phyloP scores from a whole-genome alignment of 2,888 invertebrate genomes.

The Agonopterix alstromeriana region DNA sequence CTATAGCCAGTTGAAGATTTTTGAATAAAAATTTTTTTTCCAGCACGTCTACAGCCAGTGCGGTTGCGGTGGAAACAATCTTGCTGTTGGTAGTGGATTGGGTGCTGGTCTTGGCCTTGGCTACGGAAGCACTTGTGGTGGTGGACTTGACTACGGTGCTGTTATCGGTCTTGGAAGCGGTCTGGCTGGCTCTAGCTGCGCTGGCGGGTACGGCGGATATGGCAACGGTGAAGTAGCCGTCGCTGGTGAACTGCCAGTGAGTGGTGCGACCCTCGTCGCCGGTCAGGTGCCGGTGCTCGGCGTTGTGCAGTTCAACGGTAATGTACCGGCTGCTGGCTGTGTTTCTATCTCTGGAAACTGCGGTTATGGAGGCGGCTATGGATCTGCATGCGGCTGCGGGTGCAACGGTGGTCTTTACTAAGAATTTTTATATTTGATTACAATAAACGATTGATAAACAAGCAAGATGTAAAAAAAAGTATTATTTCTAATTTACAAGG shows the following conservation, averaged over 20 bases:
- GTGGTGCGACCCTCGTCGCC: slow-evolving; percentile 23
- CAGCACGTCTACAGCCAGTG: slow-evolving; percentile 1
- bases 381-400: slow-evolving; percentile 9
- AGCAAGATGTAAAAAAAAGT: too few species aligned
- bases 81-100: not conserved
- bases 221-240: slow-evolving; percentile 24
- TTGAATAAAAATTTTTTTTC: not conserved
- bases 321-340: slow-evolving; percentile 21
- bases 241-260: slow-evolving; percentile 23
- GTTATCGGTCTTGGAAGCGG: not conserved
- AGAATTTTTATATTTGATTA: not conserved
- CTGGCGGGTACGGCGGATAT: slow-evolving; percentile 8
- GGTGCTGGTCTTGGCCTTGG: not conserved
- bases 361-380: slow-evolving; percentile 13
- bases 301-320: slow-evolving; percentile 23
- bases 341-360: slow-evolving; percentile 27
- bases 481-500: too few species aligned
- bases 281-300: slow-evolving; percentile 32
- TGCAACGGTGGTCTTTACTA: slow-evolving; percentile 3
- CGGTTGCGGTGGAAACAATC: slow-evolving; percentile 1
- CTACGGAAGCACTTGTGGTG: slow-evolving; percentile 1
- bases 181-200: not conserved
- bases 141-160: not conserved
- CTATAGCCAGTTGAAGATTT: too few species aligned
- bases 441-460: too few species aligned